Evolutionary conservation across 2,797 vertebrate species (phyloP).

Genomic region (Decapterus maruadsi): DNA sequence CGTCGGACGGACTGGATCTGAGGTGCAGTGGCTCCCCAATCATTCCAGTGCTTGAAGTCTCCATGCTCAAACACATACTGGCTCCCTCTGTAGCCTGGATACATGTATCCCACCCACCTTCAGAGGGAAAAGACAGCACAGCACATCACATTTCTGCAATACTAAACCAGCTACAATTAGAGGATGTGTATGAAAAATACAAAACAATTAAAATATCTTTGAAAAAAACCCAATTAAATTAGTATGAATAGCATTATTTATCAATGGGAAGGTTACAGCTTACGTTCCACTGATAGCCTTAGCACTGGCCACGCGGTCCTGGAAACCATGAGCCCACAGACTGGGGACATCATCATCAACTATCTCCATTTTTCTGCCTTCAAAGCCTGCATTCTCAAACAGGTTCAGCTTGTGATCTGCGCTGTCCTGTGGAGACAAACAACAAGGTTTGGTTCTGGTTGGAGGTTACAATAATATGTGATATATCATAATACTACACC

Average conservation of each 20-base stretch:
- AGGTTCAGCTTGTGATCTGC: slow-evolving; percentile 92
- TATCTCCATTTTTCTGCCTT: slow-evolving; percentile 94
- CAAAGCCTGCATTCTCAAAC: slow-evolving; percentile 89
- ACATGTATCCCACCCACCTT: slow-evolving; percentile 96
- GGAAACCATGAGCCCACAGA: slow-evolving; percentile 93
- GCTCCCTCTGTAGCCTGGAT: slow-evolving; percentile 92
- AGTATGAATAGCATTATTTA: not conserved
- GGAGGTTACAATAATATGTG: not conserved
- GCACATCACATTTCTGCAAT: not conserved
- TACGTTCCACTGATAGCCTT: slow-evolving; percentile 92
- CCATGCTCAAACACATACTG: slow-evolving; percentile 93
- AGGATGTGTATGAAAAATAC: not conserved
- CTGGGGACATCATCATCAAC: slow-evolving; percentile 94
- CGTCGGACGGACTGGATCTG: slow-evolving; percentile 94
- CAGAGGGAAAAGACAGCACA: slow-evolving; percentile 18
- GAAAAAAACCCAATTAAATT: not conserved
- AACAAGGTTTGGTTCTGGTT: slow-evolving; percentile 11
- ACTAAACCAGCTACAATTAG: not conserved
- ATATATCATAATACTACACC: not conserved
- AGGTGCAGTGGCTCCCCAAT: slow-evolving; percentile 92
- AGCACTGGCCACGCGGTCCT: slow-evolving; percentile 91
- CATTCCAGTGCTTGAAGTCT: slow-evolving; percentile 95
- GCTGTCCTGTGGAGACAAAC: slow-evolving; percentile 84
- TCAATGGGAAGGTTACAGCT: slow-evolving; percentile 65
- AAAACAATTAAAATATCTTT: not conserved